phyloP scores from a whole-genome alignment of 2,797 vertebrate genomes.

The Remorina albescens region DNA sequence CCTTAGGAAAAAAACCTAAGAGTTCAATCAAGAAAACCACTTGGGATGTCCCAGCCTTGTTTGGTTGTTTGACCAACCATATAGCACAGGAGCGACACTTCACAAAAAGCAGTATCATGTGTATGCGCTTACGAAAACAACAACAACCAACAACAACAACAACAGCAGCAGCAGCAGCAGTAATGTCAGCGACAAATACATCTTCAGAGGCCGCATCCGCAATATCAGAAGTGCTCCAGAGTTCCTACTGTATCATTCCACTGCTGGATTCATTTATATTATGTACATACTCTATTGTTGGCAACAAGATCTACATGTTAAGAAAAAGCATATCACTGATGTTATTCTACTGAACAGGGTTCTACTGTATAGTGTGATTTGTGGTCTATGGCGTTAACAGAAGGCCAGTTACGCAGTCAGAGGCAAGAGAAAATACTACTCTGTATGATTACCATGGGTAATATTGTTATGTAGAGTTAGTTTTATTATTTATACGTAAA shows the following conservation, averaged over 20 bases:
- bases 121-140: conserved; percentile 72
- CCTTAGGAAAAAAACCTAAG: conserved; percentile 75
- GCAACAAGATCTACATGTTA: conserved; percentile 82
- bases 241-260: conserved; percentile 79
- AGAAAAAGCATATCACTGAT: conserved; percentile 84
- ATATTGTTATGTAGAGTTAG: conserved; percentile 86
- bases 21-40: conserved; percentile 85
- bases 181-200: conserved; percentile 63
- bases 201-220: conserved; percentile 64
- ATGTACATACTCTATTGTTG: conserved; percentile 83
- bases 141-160: not conserved
- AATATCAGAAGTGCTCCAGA: conserved; percentile 79
- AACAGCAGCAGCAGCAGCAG: conserved; percentile 58
- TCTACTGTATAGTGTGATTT: conserved; percentile 86
- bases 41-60: conserved; percentile 84
- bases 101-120: conserved; percentile 73
- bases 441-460: conserved; percentile 83
- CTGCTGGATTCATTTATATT: conserved; percentile 82
- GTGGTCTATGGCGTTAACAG: conserved; percentile 77
- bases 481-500: conserved; percentile 86
- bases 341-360: conserved; percentile 86
- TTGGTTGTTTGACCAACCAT: conserved; percentile 83
- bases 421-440: conserved; percentile 83
- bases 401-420: conserved; percentile 71
- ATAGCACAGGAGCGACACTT: conserved; percentile 86